Evolutionary conservation across 2,113 vertebrate species (phyloP).

Genomic region (Peromyscus polionotus): DNA sequence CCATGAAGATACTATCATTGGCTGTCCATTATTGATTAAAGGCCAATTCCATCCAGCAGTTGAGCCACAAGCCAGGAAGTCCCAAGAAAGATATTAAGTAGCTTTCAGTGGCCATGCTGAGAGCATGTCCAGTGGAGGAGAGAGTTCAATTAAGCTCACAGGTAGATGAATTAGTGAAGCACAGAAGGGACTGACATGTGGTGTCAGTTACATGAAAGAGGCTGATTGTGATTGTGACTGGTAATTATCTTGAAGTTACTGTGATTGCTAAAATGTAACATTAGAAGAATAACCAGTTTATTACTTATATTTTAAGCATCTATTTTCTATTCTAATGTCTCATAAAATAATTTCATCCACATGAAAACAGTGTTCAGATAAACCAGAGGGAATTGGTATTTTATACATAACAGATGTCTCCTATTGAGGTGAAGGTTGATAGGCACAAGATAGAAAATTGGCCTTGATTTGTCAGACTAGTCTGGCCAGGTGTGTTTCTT

Average conservation of each 20-base stretch:
- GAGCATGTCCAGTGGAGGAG: accelerated
- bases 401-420: neutral
- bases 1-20: neutral
- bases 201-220: neutral
- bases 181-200: accelerated
- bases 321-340: neutral
- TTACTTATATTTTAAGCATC: neutral
- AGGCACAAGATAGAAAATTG: neutral
- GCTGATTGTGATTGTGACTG: neutral
- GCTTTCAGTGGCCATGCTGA: neutral
- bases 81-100: neutral
- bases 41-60: neutral
- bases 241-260: neutral
- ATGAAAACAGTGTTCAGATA: neutral
- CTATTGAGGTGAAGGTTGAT: neutral
- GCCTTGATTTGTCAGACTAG: neutral
- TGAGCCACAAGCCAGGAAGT: neutral
- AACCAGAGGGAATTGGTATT: neutral
- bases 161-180: accelerated
- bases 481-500: neutral
- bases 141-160: neutral
- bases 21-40: neutral
- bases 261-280: neutral
- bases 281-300: neutral
- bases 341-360: neutral